phyloP scores from a whole-genome alignment of 2,113 vertebrate species.

The Lophotis ruficrista region DNA sequence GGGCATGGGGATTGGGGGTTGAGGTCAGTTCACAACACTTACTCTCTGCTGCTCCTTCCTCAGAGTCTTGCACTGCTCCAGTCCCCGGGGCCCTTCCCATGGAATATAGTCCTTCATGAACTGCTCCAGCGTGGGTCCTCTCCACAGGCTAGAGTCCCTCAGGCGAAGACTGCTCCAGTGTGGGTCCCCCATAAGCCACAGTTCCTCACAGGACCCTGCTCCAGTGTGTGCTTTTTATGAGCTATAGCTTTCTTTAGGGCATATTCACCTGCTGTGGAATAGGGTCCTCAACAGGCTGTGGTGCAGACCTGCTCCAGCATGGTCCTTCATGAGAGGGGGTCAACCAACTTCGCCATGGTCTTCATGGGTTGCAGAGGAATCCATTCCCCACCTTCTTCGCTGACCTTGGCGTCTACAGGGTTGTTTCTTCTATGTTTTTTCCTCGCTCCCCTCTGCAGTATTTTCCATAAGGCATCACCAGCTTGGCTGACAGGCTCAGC shows the following conservation, averaged over 20 bases:
- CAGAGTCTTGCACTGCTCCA: neutral
- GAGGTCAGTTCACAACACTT: neutral
- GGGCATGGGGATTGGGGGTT: neutral
- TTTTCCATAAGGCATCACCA: neutral
- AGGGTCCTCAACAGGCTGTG: neutral
- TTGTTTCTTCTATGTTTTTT: neutral
- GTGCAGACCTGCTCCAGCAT: neutral
- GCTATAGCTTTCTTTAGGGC: neutral
- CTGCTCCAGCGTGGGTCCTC: neutral
- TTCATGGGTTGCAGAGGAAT: neutral
- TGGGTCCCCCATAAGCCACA: neutral
- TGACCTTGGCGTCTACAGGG: neutral
- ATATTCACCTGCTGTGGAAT: neutral
- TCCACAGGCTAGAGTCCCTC: neutral
- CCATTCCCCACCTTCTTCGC: neutral
- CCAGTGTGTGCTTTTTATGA: neutral
- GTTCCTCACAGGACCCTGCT: neutral
- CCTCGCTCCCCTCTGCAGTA: neutral
- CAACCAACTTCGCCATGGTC: neutral
- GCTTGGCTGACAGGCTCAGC: neutral
- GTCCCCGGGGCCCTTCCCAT: fast-evolving
- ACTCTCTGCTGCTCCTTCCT: neutral
- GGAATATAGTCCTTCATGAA: neutral
- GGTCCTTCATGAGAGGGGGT: neutral
- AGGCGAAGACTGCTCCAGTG: neutral